Percentiles rank a stretch among this genome's conserved stretches.
These are phyloP conservation scores for Helicoverpa zea DNA, from an alignment of 1,140 invertebrate species.

Conservation along the genomic window DNA sequence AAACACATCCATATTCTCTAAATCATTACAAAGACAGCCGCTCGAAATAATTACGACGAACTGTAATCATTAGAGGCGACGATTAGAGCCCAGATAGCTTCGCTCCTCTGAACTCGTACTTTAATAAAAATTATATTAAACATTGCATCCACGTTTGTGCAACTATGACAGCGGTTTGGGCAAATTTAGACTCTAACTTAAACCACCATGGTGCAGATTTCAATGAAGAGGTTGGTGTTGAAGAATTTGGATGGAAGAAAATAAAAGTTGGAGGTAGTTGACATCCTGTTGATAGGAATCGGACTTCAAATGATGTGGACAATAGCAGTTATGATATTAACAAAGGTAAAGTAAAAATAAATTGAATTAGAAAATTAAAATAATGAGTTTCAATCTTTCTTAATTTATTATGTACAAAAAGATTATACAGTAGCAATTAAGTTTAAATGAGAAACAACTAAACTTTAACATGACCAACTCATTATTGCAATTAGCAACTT, in stretches of 20 bases:
- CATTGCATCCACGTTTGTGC: constrained; percentile 69
- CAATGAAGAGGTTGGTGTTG: not conserved
- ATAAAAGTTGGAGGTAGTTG: constrained; percentile 25
- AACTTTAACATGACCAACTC: too few relatives aligned
- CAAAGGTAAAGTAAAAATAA: too few relatives aligned
- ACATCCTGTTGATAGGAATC: not conserved
- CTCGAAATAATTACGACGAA: constrained; percentile 79
- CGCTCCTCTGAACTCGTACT: constrained; percentile 75
- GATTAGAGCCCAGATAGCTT: constrained; percentile 77
- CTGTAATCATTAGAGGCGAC: constrained; percentile 79
- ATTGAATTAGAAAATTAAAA: too few relatives aligned
- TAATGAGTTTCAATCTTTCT: too few relatives aligned
- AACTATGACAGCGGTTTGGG: constrained; percentile 44
- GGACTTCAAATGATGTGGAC: not conserved
- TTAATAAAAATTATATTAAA: constrained; percentile 85
- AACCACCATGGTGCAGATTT: not conserved
- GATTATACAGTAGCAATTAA: too few relatives aligned
- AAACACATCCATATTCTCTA: constrained; percentile 58
- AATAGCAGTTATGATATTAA: too few relatives aligned
- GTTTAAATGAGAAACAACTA: too few relatives aligned
- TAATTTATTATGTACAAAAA: too few relatives aligned
- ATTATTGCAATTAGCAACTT: too few relatives aligned
- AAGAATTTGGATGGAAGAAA: constrained; percentile 16
- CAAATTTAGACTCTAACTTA: not conserved
- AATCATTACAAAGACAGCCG: constrained; percentile 56